Percentiles rank a stretch among this genome's conserved stretches.
These are phyloP conservation scores for Eulithis prunata DNA, from an alignment of 2,888 invertebrate species.

Conservation along the genomic window DNA sequence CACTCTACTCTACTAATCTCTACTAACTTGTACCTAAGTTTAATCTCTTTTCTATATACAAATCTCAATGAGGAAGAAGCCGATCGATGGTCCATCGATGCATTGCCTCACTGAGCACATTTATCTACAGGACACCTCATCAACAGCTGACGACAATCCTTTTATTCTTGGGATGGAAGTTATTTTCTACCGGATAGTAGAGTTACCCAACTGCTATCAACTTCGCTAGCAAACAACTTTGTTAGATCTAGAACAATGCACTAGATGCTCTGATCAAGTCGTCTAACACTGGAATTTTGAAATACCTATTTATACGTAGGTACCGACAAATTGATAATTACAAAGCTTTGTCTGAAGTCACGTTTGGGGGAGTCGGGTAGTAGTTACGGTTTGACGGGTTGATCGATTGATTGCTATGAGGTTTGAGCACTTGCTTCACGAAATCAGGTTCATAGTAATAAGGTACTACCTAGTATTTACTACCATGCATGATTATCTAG, in stretches of 20 bases:
- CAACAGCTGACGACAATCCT: too few relatives aligned
- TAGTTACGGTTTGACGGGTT: slow-evolving; percentile 51
- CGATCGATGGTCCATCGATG: too few relatives aligned
- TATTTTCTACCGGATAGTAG: too few relatives aligned
- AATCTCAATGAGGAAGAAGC: too few relatives aligned
- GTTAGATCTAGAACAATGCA: slow-evolving; percentile 54
- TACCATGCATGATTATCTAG: background rate
- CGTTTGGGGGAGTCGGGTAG: slow-evolving; percentile 52
- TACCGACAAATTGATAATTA: slow-evolving; percentile 64
- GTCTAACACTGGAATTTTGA: slow-evolving; percentile 50
- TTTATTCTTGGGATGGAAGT: too few relatives aligned
- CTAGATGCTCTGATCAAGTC: slow-evolving; percentile 31
- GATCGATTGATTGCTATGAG: slow-evolving; percentile 54
- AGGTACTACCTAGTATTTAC: background rate
- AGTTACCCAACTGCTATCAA: background rate
- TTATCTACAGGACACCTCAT: too few relatives aligned
- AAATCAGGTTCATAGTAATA: slow-evolving; percentile 1
- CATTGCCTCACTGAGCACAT: too few relatives aligned
- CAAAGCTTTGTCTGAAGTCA: slow-evolving; percentile 62
- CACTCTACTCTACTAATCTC: too few relatives aligned
- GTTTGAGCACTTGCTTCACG: slow-evolving; percentile 27
- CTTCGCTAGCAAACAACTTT: slow-evolving; percentile 41
- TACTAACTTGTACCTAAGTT: too few relatives aligned
- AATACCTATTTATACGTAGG: slow-evolving; percentile 40
- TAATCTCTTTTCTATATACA: too few relatives aligned